phyloP scores from a whole-genome alignment of 2,797 vertebrate genomes.

The Girardinus metallicus region DNA sequence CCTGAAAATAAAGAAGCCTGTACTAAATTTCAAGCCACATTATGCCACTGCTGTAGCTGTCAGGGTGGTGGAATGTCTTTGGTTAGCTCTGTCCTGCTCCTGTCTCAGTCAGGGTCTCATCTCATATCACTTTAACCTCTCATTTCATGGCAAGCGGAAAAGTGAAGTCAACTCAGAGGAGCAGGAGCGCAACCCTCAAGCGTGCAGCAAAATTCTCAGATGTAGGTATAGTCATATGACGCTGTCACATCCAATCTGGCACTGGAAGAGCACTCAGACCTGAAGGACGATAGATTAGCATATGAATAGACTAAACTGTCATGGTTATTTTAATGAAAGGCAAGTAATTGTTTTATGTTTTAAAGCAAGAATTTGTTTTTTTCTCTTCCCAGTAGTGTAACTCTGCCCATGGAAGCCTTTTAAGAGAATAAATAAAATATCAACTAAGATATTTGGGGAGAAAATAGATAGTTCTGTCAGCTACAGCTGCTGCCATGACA shows the following conservation, averaged over 20 bases:
- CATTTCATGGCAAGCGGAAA: constrained; percentile 55
- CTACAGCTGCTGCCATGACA: not conserved
- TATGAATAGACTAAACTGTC: constrained; percentile 5
- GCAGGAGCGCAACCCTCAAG: constrained; percentile 23
- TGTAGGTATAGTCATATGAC: constrained; percentile 22
- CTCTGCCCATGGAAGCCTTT: not conserved
- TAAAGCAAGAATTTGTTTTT: constrained; percentile 10
- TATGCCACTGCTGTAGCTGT: constrained; percentile 54
- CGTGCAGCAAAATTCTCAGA: constrained; percentile 29
- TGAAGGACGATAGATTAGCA: constrained; percentile 17
- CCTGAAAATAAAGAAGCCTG: constrained; percentile 59
- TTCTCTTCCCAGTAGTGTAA: not conserved
- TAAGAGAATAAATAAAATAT: not conserved
- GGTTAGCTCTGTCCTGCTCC: constrained; percentile 47
- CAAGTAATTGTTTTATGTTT: not conserved
- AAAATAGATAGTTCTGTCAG: not conserved
- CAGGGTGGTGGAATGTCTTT: constrained; percentile 36
- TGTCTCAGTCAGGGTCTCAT: constrained; percentile 51
- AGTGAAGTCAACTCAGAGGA: constrained; percentile 30
- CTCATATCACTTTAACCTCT: constrained; percentile 58
- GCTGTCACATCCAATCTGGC: constrained; percentile 37
- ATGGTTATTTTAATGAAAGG: constrained; percentile 15
- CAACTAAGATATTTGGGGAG: not conserved
- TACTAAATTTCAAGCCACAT: constrained; percentile 67
- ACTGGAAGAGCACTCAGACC: constrained; percentile 11